Base-by-base conservation (phyloP, 92 coral and sea anemone species). In the Zoanthus sociatus region DNA sequence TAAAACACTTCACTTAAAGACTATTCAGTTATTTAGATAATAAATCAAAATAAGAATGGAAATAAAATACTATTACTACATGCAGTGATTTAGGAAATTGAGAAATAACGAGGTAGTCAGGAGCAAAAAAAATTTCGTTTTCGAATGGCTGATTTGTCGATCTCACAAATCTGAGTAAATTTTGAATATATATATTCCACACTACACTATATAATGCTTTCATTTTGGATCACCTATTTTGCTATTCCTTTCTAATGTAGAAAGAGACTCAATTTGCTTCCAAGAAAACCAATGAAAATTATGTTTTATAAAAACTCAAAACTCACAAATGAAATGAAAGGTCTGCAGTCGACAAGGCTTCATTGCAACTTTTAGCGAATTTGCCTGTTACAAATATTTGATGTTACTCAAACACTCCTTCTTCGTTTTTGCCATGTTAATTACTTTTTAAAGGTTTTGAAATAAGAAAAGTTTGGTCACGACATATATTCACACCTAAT, bases 401-500 rank as follows among this genome's bases (percentile, higher is more conserved):
- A 9, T 50, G 55, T 7, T 50, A 5, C 1, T 50, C 55, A 50
- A 7, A 50, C 14, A 20, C 9, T 16, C 54, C 46, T 20, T 17
- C 69, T 17, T n/a, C 9, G 32, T 17, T n/a, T n/a, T 63, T 20
- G n/a, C 69, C 9, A 17, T 63, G 69, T 11, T 81, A 73, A 81
- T 66, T 66, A 53, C 85, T 48, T 81, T 81, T 64, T 81, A 66
- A 81, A 81, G 73, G 17, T 81, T 81, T 46, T 47, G 12, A 60
- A 81, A 81, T 64, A 68, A 48, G 21, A 50, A 67, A 56, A 30
- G 47, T 50, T 45, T 17, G 58, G 48, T 81, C 20, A 54, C 64
- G 55, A 69, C 61, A 16, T 18, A 15, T 48, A 66, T 67, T 81
- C 85, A 81, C 85, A 81, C 85, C 58, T 81, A 71, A 81, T 81